Conservation (phyloP, 2,888 invertebrate genomes). For the Scaptomyza parva region DNA sequence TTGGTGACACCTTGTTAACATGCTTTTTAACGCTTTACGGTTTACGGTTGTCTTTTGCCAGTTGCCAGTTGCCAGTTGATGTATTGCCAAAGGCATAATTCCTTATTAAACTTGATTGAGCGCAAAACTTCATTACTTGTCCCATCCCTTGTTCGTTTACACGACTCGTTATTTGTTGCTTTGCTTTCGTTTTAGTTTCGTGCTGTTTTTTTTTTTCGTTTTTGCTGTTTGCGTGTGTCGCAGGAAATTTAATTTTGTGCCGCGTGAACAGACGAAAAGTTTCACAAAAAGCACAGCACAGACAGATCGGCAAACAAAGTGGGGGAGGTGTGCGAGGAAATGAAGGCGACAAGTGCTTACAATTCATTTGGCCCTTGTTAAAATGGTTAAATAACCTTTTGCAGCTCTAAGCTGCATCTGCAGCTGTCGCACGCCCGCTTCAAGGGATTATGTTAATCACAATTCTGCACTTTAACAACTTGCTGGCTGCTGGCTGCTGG, state of each 20-base stretch:
- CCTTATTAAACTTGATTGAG: conserved; percentile 81
- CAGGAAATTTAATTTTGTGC: conserved; percentile 65
- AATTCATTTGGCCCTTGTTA: conserved; percentile 77
- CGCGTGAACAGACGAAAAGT: conserved; percentile 59
- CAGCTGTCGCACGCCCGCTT: conserved; percentile 67
- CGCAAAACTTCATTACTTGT: conserved; percentile 79
- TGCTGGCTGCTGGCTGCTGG: no score
- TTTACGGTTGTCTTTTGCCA: conserved; percentile 21
- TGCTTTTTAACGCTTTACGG: conserved; percentile 60
- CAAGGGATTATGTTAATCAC: conserved; percentile 76
- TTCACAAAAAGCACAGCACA: conserved; percentile 32
- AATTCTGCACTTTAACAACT: conserved; percentile 78
- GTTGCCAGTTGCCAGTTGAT: no score
- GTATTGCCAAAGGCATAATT: conserved; percentile 65
- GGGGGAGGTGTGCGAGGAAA: neutral
- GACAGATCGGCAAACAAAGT: neutral
- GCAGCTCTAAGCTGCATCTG: conserved; percentile 63
- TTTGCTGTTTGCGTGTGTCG: conserved; percentile 18
- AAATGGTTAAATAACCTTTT: conserved; percentile 78
- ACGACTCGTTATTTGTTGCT: conserved; percentile 32
- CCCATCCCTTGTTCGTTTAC: conserved; percentile 44
- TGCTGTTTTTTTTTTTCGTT: conserved; percentile 16
- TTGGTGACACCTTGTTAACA: conserved; percentile 73
- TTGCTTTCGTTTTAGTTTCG: conserved; percentile 17
- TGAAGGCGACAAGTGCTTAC: conserved; percentile 68